These are phyloP conservation scores for Pammene aurita DNA, from an alignment of 2,888 invertebrate species.

Conservation along the genomic window DNA sequence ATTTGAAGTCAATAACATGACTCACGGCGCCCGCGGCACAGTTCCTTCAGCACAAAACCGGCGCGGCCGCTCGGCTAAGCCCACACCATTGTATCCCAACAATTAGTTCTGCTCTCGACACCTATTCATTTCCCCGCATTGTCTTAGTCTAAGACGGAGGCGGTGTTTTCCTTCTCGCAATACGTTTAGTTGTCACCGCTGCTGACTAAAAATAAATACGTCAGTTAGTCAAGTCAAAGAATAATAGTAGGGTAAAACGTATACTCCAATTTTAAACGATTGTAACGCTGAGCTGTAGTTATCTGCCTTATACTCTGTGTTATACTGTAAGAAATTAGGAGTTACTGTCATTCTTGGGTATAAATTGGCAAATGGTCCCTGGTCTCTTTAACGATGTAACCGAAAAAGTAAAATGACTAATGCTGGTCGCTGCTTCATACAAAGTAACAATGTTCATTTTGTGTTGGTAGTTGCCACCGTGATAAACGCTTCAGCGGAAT, in stretches of 20 bases:
- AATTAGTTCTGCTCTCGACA: constrained; percentile 74
- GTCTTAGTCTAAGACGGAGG: constrained; percentile 58
- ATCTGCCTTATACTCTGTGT: no score
- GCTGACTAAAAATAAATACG: constrained; percentile 33
- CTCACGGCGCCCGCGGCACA: neutral
- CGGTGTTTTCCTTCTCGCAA: constrained; percentile 59
- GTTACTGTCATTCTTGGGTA: no score
- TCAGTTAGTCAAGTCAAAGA: constrained; percentile 16
- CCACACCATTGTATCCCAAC: constrained; percentile 62
- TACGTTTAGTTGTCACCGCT: constrained; percentile 46
- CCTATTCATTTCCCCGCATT: constrained; percentile 74
- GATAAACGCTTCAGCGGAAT: constrained; percentile 84
- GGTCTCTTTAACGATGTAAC: no score
- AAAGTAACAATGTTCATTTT: neutral
- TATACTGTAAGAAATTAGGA: no score
- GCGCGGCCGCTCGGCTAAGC: constrained; percentile 47
- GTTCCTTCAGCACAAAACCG: constrained; percentile 8
- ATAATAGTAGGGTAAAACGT: constrained; percentile 5
- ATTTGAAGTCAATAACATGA: constrained; percentile 7
- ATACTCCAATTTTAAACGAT: no score
- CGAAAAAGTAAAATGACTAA: no score
- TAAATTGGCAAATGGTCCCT: no score
- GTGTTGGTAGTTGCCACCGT: constrained; percentile 75
- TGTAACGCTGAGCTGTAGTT: no score
- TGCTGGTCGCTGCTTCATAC: no score